Evolutionary conservation across 2,888 invertebrate species (phyloP), one percentile per base, ranked within the genome.

Genomic region (Autographa pulchrina): DNA sequence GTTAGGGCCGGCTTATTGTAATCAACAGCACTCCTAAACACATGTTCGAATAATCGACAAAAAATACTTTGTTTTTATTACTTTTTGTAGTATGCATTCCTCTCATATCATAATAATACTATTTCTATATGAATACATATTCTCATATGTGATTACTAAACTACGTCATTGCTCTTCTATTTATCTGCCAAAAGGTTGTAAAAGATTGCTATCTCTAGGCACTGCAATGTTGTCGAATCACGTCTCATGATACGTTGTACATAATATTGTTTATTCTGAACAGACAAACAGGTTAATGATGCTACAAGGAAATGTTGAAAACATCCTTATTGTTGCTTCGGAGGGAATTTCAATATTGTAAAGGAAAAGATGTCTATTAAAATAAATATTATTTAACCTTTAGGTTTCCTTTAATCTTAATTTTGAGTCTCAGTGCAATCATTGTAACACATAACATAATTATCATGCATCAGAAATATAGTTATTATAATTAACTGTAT

Each of bases 1-100:
- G 48, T 48, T 48, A n/a, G n/a, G 48, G 6, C 48, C n/a, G 48
- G 48, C 48, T 48, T 48, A 48, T 48, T 48, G 48, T 48, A 48
- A 48, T 48, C 48, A 48, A 48, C 48, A 48, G n/a, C 48, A n/a
- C n/a, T 48, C n/a, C 11, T 41, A 48, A 16, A 48, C 48, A 48
- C 48, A 48, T 48, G 48, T 48, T 48, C 48, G 48, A 48, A n/a
- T 48, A 48, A 48, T 48, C 48, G 48, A n/a, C 48, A 43, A 43
- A 43, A 43, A 14, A 43, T 43, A 48, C n/a, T 48, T 48, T 48
- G n/a, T 48, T 48, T 48, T 48, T 48, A 48, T 48, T 48, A 48
- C 48, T 48, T 48, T 48, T n/a, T 48, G 48, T 48, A 7, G 48
- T 7, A n/a, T 48, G 48, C n/a, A n/a, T 48, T 48, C n/a, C n/a